Base-by-base conservation (phyloP, 2,888 invertebrate species). In the Acleris cristana region DNA sequence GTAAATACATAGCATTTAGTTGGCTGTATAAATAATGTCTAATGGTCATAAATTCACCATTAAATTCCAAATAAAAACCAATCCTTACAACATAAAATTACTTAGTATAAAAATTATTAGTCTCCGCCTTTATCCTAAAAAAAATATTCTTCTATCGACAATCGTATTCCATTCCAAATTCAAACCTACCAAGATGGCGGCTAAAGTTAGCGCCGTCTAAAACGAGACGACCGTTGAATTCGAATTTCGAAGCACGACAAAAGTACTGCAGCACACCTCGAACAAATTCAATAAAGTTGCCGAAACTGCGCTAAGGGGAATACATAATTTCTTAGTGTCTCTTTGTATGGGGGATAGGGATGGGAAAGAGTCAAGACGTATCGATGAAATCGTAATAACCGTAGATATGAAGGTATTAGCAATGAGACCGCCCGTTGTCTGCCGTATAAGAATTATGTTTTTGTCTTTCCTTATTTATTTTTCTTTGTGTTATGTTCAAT, bases 311-410 rank as follows among this genome's bases (percentile, higher is more conserved):
- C 86, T 87, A 88, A 88, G 89, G 89, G 90, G 92, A 91, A 91
- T 92, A 91, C 90, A 88, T 92, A 92, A 92, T 92, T 90, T 90
- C 90, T 90, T 90, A 90, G 87, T 89, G 90, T 90, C 90, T 90
- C 91, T 91, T 92, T 92, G 89, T 88, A 83, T 81, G 83, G 77
- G 71, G 66, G 66, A 16, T 88, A 88, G 86, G 72, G 87, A 75
- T 76, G 87, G 70, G 74, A 19, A 16, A 6, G 12, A 21, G 30
- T 5, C 7, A 53, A 61, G 60, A 61, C 10, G 8, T 65, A 65
- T 70, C 71, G 71, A 71, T 70, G 61, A 40, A 55, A 45, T 18
- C 40, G 14, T 40, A 40, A 40, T 40, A 40, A 40, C 40, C 4
- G 3, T 52, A 34, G 10, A 10, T 10, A 8, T 8, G 12, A n/a